Percentiles rank a stretch among this genome's conserved stretches.
Conservation (phyloP, 2,888 invertebrate species). For the Metopia argyrocephala region DNA sequence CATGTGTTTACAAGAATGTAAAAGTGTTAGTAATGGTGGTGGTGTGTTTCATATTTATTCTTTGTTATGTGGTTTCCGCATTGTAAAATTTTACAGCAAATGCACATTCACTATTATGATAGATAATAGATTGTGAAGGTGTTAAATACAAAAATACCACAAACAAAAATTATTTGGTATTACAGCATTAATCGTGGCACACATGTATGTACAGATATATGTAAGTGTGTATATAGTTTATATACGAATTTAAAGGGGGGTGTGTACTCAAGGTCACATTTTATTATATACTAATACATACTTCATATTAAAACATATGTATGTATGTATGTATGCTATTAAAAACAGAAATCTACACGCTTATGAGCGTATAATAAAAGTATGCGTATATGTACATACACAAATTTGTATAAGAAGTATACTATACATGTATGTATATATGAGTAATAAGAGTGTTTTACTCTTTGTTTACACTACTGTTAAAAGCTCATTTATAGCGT, state of each 20-base stretch:
- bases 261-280: slow-evolving; percentile 54
- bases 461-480: too few species aligned
- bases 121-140: slow-evolving; percentile 41
- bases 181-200: slow-evolving; percentile 31
- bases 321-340: too few species aligned
- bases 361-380: too few species aligned
- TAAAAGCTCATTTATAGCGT: too few species aligned
- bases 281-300: background rate
- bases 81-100: background rate
- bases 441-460: too few species aligned
- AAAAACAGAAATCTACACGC: too few species aligned
- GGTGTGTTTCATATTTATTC: background rate
- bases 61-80: slow-evolving; percentile 51
- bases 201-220: slow-evolving; percentile 11
- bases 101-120: background rate
- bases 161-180: background rate
- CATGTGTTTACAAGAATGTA: background rate
- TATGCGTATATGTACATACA: too few species aligned
- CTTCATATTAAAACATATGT: too few species aligned
- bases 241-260: slow-evolving; percentile 38
- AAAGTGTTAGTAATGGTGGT: background rate
- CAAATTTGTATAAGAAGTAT: too few species aligned
- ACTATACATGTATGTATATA: too few species aligned
- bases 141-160: slow-evolving; percentile 21
- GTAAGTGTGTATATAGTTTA: background rate